Base-by-base conservation (phyloP, 1,140 invertebrate genomes). In the Eufriesea mexicana region DNA sequence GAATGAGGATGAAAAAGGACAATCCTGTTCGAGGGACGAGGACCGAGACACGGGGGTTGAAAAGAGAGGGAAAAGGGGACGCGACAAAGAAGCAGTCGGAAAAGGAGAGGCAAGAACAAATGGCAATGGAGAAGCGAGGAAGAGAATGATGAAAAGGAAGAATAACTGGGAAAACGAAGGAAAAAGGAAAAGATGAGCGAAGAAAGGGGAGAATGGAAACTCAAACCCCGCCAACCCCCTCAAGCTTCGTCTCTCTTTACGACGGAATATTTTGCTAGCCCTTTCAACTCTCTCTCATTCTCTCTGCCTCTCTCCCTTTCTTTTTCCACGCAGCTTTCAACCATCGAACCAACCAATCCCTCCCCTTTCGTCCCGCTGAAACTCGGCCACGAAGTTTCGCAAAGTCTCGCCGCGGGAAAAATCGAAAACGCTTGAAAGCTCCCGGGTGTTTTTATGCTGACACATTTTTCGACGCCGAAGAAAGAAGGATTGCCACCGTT, bases 301-400 rank as follows among this genome's bases (percentile, higher is more conserved):
- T 47, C 35, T 42, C n/a, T 8, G 47, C 4, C 2, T 51, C 28
- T 62, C 8, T 62, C 28, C 16, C 35, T 18, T 61, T 35, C 35
- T 35, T 35, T 35, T 4, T 35, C 35, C 35, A 4, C 35, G 35
- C 35, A n/a, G 49, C 54, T 54, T 79, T 64, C n/a, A 76, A 45
- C 61, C 67, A 67, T 79, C 75, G 18, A 73, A 45, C 10, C 68
- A 67, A 68, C 23, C 20, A 18, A 74, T 59, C 68, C 57, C 82
- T 54, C 59, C 62, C 49, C 61, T 12, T 47, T 80, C 84, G 12
- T 68, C 67, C 16, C 66, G 73, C 71, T 47, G 28, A 83, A 88
- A 88, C 83, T 88, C 83, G 87, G 83, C 76, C 86, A 85, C 70
- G 45, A 87, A 88, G 62, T 88, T 85, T 67, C 76, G 57, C 66